Base-by-base conservation (phyloP, 2,888 invertebrate genomes). In the Drosophila maculinotata region DNA sequence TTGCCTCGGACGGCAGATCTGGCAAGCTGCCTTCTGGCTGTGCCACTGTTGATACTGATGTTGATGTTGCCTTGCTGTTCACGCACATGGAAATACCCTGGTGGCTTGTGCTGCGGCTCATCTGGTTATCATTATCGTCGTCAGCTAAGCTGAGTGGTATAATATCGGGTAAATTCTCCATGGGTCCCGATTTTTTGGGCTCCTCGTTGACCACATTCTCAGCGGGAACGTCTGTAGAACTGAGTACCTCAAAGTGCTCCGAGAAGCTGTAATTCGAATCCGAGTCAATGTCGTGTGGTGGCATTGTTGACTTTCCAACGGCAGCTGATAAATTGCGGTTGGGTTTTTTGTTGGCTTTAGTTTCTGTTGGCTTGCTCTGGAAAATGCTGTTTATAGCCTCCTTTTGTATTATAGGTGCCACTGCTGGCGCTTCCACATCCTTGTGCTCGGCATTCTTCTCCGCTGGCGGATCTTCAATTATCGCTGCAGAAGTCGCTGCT, bases 241-340 rank as follows among this genome's bases (percentile, higher is more conserved):
- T 67, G 1, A 81, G 69, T 36, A 79, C 31, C 63, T 89, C 89
- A 52, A 91, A 91, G 60, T 90, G 91, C 48, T 91, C 91, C 1
- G 92, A 91, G 51, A 91, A 91, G 53, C 91, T 91, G 54, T 91
- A 92, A 65, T 92, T 91, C 0, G 91, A 91, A 62, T 92, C 91
- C 0, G 91, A 90, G 54, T 91, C 92, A 12, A 86, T 28, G 7
- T 72, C 80, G 41, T 84, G 87, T 5, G 57, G 41, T 7, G 52
- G 12, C 5, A 44, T 28, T 23, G 26, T 35, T 0, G 41, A 15
- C 14, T 57, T 60, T 20, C 3, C 23, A 12, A 23, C 35, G 14
- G 25, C 9, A 17, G 38, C 20, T 9, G 12, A 9, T 5, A 45
- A 15, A 25, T 3, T 14, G 26, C n/a, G 58, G 30, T 1, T 63